These are phyloP conservation scores for Plotosus lineatus DNA, from an alignment of 2,113 vertebrate species.

Conservation along the genomic window DNA sequence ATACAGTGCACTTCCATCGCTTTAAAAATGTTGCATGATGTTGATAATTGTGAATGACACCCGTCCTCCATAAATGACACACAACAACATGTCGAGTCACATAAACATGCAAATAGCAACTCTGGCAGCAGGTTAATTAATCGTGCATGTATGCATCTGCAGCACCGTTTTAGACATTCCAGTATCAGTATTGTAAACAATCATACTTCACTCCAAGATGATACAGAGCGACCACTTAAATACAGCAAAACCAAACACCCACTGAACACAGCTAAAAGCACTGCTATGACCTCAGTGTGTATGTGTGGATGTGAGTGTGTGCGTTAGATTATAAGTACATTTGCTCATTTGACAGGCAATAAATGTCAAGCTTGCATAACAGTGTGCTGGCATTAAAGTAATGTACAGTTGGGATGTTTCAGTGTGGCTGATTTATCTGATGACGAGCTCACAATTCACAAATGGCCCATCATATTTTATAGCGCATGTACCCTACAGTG, in stretches of 20 bases:
- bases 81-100: neutral
- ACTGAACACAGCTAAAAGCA: slow-evolving; percentile 9
- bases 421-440: slow-evolving; percentile 21
- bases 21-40: neutral
- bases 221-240: neutral
- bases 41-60: neutral
- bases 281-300: neutral
- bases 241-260: neutral
- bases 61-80: neutral
- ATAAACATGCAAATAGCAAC: neutral
- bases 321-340: neutral
- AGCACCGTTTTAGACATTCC: neutral
- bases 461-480: slow-evolving; percentile 26
- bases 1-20: neutral
- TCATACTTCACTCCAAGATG: neutral
- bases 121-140: neutral
- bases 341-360: slow-evolving; percentile 6
- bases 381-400: slow-evolving; percentile 5
- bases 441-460: slow-evolving; percentile 20
- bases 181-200: neutral
- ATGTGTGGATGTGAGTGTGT: neutral
- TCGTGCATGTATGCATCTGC: neutral
- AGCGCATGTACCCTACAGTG: slow-evolving; percentile 8
- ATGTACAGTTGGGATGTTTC: slow-evolving; percentile 7
- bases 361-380: slow-evolving; percentile 25